Percentiles rank a stretch among this genome's conserved stretches.
phyloP scores from a whole-genome alignment of 1,140 invertebrate species.

The Drosophila truncata region DNA sequence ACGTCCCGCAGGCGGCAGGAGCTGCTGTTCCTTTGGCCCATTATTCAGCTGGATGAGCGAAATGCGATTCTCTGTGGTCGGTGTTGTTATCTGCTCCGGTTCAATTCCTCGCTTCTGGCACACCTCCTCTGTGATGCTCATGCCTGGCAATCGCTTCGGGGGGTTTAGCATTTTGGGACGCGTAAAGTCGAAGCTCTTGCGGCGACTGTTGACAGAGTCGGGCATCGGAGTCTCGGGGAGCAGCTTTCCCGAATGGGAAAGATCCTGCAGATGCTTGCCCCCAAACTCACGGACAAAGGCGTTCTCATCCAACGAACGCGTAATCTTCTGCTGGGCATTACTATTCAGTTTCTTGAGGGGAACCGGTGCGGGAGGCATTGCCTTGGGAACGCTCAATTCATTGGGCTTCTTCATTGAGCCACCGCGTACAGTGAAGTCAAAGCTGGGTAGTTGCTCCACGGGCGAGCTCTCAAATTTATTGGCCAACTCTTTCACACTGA shows the following conservation, averaged over 20 bases:
- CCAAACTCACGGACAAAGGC: conserved; percentile 89
- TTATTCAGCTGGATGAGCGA: conserved; percentile 87
- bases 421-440: conserved; percentile 73
- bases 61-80: conserved; percentile 87
- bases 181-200: conserved; percentile 85
- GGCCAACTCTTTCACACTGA: conserved; percentile 87
- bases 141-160: conserved; percentile 87
- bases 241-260: conserved; percentile 62
- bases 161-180: conserved; percentile 86
- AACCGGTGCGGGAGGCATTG: conserved; percentile 50
- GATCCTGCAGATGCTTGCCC: conserved; percentile 81
- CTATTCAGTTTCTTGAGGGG: conserved; percentile 86
- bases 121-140: conserved; percentile 83
- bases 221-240: conserved; percentile 63
- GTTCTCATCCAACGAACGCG: conserved; percentile 90
- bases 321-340: conserved; percentile 88
- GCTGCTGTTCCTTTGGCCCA: conserved; percentile 66
- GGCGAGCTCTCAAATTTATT: conserved; percentile 87
- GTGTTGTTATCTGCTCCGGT: conserved; percentile 74
- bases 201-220: conserved; percentile 74
- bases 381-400: conserved; percentile 57
- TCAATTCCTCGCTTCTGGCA: conserved; percentile 72
- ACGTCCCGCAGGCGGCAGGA: conserved; percentile 54
- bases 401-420: conserved; percentile 74
- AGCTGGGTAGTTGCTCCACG: conserved; percentile 77